Percentiles rank a stretch among this genome's conserved stretches.
Conservation (phyloP, 2,888 invertebrate genomes). For the Ariolimax columbianus region DNA sequence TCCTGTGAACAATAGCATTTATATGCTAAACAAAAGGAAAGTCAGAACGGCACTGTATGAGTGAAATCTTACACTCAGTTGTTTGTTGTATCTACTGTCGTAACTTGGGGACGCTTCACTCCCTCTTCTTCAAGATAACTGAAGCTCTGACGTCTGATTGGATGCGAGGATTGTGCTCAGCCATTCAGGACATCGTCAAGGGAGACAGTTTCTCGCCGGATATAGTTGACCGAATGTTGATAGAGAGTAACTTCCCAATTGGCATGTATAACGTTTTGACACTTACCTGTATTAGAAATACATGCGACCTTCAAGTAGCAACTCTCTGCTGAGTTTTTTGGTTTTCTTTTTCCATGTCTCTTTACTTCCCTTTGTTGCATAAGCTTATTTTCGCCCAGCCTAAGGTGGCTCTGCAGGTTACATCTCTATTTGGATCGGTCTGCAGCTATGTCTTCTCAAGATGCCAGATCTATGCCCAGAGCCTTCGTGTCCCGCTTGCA, state of each 20-base stretch:
- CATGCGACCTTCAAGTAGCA: too few species aligned
- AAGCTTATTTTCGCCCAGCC: too few species aligned
- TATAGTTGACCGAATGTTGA: neutral
- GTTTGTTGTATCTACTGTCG: neutral
- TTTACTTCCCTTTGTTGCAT: too few species aligned
- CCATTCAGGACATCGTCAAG: constrained; percentile 49
- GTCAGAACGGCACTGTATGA: neutral
- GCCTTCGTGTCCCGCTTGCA: too few species aligned
- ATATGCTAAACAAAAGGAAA: neutral
- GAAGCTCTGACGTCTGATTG: constrained; percentile 12
- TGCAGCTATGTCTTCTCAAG: too few species aligned
- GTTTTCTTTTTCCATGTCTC: too few species aligned
- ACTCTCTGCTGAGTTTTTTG: too few species aligned
- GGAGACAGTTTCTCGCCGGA: constrained; percentile 23
- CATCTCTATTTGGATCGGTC: too few species aligned
- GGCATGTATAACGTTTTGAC: too few species aligned
- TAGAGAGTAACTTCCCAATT: constrained; percentile 1
- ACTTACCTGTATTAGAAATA: too few species aligned
- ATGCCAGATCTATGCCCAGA: too few species aligned
- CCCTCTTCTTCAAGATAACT: neutral
- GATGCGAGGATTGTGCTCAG: neutral
- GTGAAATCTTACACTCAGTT: neutral
- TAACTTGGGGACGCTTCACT: neutral
- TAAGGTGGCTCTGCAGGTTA: too few species aligned
- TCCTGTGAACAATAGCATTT: constrained; percentile 8